These are phyloP conservation scores for Hypsibius dujardini DNA, from an alignment of 1,140 invertebrate species.

Conservation along the genomic window DNA sequence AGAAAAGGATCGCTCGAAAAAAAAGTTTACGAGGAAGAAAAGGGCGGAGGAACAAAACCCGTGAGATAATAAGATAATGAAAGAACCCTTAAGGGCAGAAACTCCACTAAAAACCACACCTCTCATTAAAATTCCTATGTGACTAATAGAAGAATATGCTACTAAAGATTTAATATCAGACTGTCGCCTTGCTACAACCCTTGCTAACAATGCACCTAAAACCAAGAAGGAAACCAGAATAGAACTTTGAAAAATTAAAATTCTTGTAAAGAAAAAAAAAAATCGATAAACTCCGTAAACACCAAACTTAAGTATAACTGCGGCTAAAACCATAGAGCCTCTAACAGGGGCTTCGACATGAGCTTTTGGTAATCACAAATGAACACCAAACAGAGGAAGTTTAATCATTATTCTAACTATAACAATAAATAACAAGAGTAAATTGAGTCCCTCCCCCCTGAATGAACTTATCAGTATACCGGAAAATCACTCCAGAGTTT, in stretches of 20 bases:
- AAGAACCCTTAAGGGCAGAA: constrained; percentile 13
- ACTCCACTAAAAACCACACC: constrained; percentile 18
- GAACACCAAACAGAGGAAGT: constrained; percentile 47
- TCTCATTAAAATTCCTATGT: constrained; percentile 24
- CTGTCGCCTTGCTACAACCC: constrained; percentile 51
- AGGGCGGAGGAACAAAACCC: constrained; percentile 23
- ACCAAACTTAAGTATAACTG: constrained; percentile 48
- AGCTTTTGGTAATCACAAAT: constrained; percentile 51
- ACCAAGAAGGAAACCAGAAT: constrained; percentile 42
- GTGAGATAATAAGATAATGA: constrained; percentile 23
- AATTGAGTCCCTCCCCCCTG: constrained; percentile 30
- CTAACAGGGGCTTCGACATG: constrained; percentile 51
- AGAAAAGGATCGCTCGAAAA: constrained; percentile 20
- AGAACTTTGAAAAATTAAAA: constrained; percentile 39
- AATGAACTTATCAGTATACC: constrained; percentile 34
- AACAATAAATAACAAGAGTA: constrained; percentile 36
- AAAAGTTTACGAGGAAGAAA: constrained; percentile 23
- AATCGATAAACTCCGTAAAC: constrained; percentile 43
- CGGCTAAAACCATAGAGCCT: constrained; percentile 51
- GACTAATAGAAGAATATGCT: constrained; percentile 39
- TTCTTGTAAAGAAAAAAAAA: constrained; percentile 36
- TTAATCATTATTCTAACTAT: constrained; percentile 46
- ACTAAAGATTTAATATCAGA: constrained; percentile 43
- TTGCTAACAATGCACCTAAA: constrained; percentile 49
- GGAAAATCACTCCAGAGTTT: constrained; percentile 25